A percentile compares a stretch with the other conserved stretches of the same genome.
Evolutionary conservation across 2,888 invertebrate genomes (phyloP).

Genomic region (Andrena camellia): DNA sequence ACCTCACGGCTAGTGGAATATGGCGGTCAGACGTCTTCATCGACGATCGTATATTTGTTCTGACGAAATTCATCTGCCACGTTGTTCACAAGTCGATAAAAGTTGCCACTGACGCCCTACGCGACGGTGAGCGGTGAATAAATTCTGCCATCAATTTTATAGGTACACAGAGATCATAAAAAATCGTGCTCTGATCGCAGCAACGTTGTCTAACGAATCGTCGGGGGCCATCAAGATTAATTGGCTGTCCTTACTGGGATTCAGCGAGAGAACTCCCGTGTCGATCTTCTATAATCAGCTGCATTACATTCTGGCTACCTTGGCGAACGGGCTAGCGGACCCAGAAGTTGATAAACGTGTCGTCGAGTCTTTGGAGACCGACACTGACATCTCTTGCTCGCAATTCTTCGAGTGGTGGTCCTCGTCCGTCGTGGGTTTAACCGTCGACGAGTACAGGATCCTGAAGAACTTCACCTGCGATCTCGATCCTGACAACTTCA

Average conservation of each 20-base stretch:
- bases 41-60: slow-evolving; percentile 72
- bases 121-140: slow-evolving; percentile 10
- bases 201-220: neutral
- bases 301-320: slow-evolving; percentile 74
- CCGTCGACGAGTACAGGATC: slow-evolving; percentile 70
- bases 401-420: slow-evolving; percentile 75
- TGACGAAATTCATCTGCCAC: slow-evolving; percentile 73
- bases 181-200: slow-evolving; percentile 4
- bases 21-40: slow-evolving; percentile 66
- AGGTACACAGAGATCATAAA: no score
- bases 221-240: slow-evolving; percentile 62
- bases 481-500: slow-evolving; percentile 75
- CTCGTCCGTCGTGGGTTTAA: slow-evolving; percentile 70
- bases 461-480: slow-evolving; percentile 78
- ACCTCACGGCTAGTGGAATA: slow-evolving; percentile 63
- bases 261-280: slow-evolving; percentile 71
- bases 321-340: slow-evolving; percentile 77
- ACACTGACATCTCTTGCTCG: slow-evolving; percentile 65
- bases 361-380: slow-evolving; percentile 38
- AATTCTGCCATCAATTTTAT: neutral
- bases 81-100: slow-evolving; percentile 68
- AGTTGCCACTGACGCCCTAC: slow-evolving; percentile 48
- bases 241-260: slow-evolving; percentile 77
- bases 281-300: slow-evolving; percentile 73
- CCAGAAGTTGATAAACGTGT: slow-evolving; percentile 65